Percentiles rank a stretch among this genome's conserved stretches.
phyloP scores from a whole-genome alignment of 2,113 vertebrate genomes.

The Gymnarchus niloticus region DNA sequence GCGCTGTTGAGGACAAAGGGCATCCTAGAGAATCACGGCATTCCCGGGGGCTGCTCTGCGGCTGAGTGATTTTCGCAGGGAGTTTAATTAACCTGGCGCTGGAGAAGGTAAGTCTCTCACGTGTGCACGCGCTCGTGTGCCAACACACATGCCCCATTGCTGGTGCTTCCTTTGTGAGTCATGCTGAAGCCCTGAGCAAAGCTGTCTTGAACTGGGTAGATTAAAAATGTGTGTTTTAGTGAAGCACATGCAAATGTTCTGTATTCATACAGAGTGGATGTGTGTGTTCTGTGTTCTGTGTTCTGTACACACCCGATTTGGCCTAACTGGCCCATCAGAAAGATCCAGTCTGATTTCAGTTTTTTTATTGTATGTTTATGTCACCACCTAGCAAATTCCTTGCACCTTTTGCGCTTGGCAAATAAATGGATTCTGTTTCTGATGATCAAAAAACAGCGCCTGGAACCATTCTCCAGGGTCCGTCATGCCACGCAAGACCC shows the following conservation, averaged over 20 bases:
- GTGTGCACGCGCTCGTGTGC: not conserved
- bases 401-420: too few relatives aligned
- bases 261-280: not conserved
- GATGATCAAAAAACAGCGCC: not conserved
- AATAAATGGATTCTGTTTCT: not conserved
- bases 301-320: not conserved
- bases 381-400: too few relatives aligned
- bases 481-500: not conserved
- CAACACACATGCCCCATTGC: not conserved
- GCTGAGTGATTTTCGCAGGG: not conserved
- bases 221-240: not conserved
- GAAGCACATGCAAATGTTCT: not conserved
- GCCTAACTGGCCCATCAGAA: not conserved
- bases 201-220: not conserved
- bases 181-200: not conserved
- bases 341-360: not conserved
- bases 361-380: too few relatives aligned
- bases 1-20: not conserved
- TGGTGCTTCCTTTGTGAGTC: not conserved
- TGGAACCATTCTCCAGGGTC: not conserved
- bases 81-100: not conserved
- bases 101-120: not conserved
- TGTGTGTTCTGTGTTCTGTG: not conserved
- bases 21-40: not conserved
- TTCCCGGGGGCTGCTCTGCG: not conserved